These are phyloP conservation scores for Phymanthus crucifer DNA, from an alignment of 92 coral and sea anemone genomes.

Conservation along the genomic window DNA sequence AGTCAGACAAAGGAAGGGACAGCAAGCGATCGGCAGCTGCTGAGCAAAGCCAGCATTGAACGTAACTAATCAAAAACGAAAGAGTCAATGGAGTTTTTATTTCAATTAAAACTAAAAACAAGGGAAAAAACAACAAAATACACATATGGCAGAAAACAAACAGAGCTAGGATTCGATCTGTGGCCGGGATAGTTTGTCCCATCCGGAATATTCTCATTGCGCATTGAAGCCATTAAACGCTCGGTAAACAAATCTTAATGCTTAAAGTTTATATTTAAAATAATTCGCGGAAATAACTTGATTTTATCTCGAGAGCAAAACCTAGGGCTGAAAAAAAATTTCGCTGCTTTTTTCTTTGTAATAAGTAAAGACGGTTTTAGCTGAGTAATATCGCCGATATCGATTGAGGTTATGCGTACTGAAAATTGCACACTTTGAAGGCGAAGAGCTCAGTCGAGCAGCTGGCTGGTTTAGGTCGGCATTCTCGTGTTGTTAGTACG, in stretches of 20 bases:
- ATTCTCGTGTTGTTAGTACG: neutral
- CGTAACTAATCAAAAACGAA: no score
- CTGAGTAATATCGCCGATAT: neutral
- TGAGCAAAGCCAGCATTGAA: no score
- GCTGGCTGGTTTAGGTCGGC: neutral
- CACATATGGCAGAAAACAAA: neutral
- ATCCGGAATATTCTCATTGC: neutral
- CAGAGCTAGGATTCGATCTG: neutral
- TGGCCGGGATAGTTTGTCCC: no score
- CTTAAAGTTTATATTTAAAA: neutral
- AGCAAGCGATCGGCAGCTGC: no score
- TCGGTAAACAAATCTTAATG: neutral
- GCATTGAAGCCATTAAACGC: neutral
- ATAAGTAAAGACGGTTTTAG: no score
- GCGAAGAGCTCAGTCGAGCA: neutral
- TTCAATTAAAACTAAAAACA: no score
- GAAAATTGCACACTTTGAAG: neutral
- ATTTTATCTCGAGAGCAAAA: neutral
- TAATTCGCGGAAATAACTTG: neutral
- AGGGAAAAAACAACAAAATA: neutral
- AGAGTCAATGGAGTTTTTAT: no score
- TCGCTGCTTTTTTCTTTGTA: neutral
- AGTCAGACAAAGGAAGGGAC: no score
- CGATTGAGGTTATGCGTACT: neutral
- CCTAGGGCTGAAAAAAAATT: neutral